Base-by-base conservation (phyloP, 2,113 vertebrate genomes). In the Psilopsiagon aurifrons region DNA sequence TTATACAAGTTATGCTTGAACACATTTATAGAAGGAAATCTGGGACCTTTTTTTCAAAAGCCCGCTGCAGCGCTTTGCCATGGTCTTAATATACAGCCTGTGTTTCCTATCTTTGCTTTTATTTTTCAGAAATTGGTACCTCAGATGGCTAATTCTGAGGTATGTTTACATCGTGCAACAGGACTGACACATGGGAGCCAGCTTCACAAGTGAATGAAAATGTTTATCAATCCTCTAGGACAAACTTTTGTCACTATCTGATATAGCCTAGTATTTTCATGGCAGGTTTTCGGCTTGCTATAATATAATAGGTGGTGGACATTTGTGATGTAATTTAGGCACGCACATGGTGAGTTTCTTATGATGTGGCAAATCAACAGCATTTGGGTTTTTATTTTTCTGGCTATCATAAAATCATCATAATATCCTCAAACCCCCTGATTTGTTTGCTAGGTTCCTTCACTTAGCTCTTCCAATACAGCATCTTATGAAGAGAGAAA, bases 381-480 rank as follows among this genome's bases (percentile, higher is more conserved):
- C 7, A 28, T 63, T 59, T 35, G 13, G 4, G 0, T 22, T 81
- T 71, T 80, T 43, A 49, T 22, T 70, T 46, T 51, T 27, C 46
- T 57, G 51, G 11, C 64, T 77, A 20, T n/a, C 11, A 5, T 17
- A 19, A 51, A 29, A 33, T 78, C 43, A 16, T n/a, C 9, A 6
- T 15, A 18, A 55, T 24, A 29, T 79, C 35, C 80, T 80, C n/a
- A 23, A 94, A 96, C 33, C 68, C 90, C 73, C 91, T 95, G 92
- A 95, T 96, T 97, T 97, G 85, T 94, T 84, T 75, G 68, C 86
- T 83, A 75, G 87, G 91, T 84, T 66, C 78, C 82, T 94, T 90
- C 7, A 43, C 74, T 91, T 94, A 64, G 46, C 29, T 88, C 52
- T 79, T 92, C n/a, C n/a, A n/a, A 5, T 33, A 9, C 8, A 83